Percentiles rank a stretch among this genome's conserved stretches.
Evolutionary conservation across 2,797 vertebrate genomes (phyloP).

Genomic region (Rallus crepitans): DNA sequence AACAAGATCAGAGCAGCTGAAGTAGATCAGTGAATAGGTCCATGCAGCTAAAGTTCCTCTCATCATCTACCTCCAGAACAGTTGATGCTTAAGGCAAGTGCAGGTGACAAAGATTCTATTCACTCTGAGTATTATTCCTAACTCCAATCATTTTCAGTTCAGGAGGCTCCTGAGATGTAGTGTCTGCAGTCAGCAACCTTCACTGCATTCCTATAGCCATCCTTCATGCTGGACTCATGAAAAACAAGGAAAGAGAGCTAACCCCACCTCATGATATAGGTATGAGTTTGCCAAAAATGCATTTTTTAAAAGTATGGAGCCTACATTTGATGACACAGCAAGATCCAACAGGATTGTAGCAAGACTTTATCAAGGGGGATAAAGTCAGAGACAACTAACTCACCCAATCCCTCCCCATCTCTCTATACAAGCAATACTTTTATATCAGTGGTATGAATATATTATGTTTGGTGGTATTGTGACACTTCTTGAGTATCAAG

Average conservation of each 20-base stretch:
- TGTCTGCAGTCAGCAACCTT: not conserved
- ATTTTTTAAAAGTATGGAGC: not conserved
- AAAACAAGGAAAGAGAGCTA: not conserved
- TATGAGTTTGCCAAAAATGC: not conserved
- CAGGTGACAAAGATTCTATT: not conserved
- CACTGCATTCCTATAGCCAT: not conserved
- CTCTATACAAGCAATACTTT: not conserved
- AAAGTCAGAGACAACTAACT: rapidly evolving
- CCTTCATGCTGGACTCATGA: not conserved
- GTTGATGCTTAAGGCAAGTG: not conserved
- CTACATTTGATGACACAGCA: not conserved
- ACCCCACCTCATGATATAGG: not conserved
- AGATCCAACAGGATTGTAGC: not conserved
- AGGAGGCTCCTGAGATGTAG: not conserved
- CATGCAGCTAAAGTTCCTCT: not conserved
- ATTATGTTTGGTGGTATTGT: not conserved
- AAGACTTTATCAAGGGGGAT: not conserved
- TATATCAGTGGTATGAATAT: not conserved
- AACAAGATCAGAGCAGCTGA: not conserved
- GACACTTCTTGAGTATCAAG: slow-evolving; percentile 18
- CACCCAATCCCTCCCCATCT: not conserved
- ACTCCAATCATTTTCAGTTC: not conserved
- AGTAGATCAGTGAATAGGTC: not conserved
- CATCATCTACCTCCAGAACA: not conserved
- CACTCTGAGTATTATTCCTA: not conserved